Base-by-base conservation (phyloP, 2,888 invertebrate species). In the Copidosoma aretas region DNA sequence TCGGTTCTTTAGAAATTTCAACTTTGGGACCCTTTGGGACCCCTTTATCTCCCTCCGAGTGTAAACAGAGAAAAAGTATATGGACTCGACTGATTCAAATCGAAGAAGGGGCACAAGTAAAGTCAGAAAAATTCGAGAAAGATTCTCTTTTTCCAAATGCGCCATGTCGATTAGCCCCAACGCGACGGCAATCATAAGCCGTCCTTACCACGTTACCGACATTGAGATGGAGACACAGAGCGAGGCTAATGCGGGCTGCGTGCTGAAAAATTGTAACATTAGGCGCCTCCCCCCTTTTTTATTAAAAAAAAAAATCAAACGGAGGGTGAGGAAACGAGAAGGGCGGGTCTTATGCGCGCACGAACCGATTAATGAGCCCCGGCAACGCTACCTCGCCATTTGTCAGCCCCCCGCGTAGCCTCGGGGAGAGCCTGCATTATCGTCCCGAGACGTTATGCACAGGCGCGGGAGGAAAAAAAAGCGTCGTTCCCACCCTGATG, bases 191-290 rank as follows among this genome's bases (percentile, higher is more conserved):
- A 70, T 66, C 59, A 63, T n/a, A 66, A 66, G 65, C 41, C 64
- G 41, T 14, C 41, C 10, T 41, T 14, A 14, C 41, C 41, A 41
- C 41, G 41, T 41, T 41, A 41, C 14, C 43, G n/a, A 17, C 32
- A n/a, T 32, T 66, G 59, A 65, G n/a, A 69, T 69, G 59, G 66
- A 70, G 59, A 65, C 39, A 58, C n/a, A n/a, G n/a, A n/a, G n/a
- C n/a, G n/a, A n/a, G n/a, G n/a, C n/a, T n/a, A n/a, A n/a, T n/a
- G n/a, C n/a, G n/a, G n/a, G n/a, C 67, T 64, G 70, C 70, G 67
- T 67, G 70, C 32, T 70, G 64, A 64, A 60, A 70, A 70, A 67
- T 67, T 70, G 60, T 60, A 70, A 64, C 63, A 67, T 70, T 70
- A 67, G 67, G 56, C 22, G 41, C 41, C 41, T 41, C 41, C 41